Evolutionary conservation across 2,797 vertebrate genomes (phyloP).

Genomic region (Iguana delicatissima): DNA sequence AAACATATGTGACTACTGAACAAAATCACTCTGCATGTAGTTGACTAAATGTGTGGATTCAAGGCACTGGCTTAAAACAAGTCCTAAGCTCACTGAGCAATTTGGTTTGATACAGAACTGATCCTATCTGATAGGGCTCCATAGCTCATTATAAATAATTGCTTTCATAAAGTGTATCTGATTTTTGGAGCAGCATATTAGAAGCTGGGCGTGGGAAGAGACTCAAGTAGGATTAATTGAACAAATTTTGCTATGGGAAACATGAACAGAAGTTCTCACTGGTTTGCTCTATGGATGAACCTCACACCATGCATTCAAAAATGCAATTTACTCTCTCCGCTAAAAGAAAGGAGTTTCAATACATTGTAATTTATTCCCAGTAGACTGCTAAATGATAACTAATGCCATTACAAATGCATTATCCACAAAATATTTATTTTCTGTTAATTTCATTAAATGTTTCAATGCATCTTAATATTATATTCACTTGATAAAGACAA

Average conservation of each 20-base stretch:
- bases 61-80: neutral
- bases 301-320: constrained; percentile 13
- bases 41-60: constrained; percentile 4
- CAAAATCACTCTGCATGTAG: neutral
- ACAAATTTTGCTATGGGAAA: constrained; percentile 1
- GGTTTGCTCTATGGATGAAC: neutral
- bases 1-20: constrained; percentile 14
- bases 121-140: constrained; percentile 6
- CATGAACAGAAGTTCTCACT: constrained; percentile 3
- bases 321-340: constrained; percentile 4
- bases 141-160: constrained; percentile 34
- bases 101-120: constrained; percentile 22
- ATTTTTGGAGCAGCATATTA: constrained; percentile 30
- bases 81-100: neutral
- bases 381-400: constrained; percentile 17
- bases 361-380: constrained; percentile 13
- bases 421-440: constrained; percentile 29
- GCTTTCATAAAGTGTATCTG: constrained; percentile 33
- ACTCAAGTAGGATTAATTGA: neutral
- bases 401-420: constrained; percentile 38
- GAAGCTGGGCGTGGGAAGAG: neutral
- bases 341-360: constrained; percentile 8
- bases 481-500: constrained; percentile 20
- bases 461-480: constrained; percentile 29
- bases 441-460: constrained; percentile 34